Base-by-base conservation (phyloP, 2,797 vertebrate species). In the Myiotriccus ornatus region DNA sequence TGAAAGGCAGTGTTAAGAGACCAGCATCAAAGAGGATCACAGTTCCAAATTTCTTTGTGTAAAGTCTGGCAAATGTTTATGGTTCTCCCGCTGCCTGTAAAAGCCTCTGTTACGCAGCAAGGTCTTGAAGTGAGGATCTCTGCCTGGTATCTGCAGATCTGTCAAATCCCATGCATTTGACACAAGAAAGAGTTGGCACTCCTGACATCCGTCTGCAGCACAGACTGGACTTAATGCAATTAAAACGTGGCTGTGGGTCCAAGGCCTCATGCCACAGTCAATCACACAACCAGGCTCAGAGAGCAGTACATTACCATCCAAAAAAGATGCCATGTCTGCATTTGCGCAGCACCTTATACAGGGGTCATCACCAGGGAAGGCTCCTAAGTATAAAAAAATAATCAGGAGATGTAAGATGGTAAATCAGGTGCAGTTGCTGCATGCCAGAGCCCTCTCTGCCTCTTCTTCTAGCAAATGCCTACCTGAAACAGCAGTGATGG, bases 1-100 rank as follows among this genome's bases (percentile, higher is more conserved):
- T 89, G 52, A 81, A 93, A 93, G 39, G 43, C 50, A 71, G 50
- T 11, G 12, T 12, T 12, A 88, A 91, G 46, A 89, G 55, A 63
- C 32, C 50, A 32, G 28, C 28, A 18, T 70, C 63, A 95, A 73
- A 87, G 47, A 23, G 44, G 23, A 79, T 32, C 14, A 76, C 17
- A 44, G 32, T 3, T 89, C 43, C 35, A 17, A 65, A 2, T 34
- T 71, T 46, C 59, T 79, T 69, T 39, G n/a, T 32, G 41, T 64
- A 27, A 76, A 73, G 30, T 27, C 63, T 65, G 41, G 62, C n/a
- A 94, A 89, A 59, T 28, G 15, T 68, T 95, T 63, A 9, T 23
- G n/a, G 27, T 69, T 77, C 82, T 94, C n/a, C 49, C 17, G 9
- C 17, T 7, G 35, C n/a, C 53, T 73, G 47, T 57, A 56, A 59